A percentile compares a stretch with the other conserved stretches of the same genome.
Conservation (phyloP, 1,140 invertebrate genomes). For the Globodera ellingtonae region DNA sequence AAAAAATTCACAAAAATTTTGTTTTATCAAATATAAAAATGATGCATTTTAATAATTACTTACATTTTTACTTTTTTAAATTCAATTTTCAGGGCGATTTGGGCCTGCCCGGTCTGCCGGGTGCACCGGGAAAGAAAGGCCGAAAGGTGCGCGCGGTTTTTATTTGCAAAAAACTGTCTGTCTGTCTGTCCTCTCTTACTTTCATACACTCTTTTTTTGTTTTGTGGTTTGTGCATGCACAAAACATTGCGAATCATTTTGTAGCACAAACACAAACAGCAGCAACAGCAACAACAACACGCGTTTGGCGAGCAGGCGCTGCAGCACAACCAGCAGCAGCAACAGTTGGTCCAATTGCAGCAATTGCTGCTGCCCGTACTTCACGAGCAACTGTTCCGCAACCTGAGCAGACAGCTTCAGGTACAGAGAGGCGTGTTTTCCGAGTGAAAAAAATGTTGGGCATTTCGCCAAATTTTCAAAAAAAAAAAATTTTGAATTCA, state of each 20-base stretch:
- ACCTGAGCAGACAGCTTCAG: constrained; percentile 21
- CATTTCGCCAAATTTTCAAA: background rate
- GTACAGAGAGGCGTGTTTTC: background rate
- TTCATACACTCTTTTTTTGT: constrained; percentile 19
- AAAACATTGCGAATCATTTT: constrained; percentile 1
- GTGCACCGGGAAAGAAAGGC: constrained; percentile 47
- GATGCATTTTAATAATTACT: too few relatives aligned
- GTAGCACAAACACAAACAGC: constrained; percentile 8
- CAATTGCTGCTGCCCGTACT: constrained; percentile 50
- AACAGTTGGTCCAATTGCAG: constrained; percentile 33
- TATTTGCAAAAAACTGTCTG: background rate
- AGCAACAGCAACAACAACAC: constrained; percentile 36
- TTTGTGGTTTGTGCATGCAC: constrained; percentile 14
- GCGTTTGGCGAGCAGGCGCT: constrained; percentile 43
- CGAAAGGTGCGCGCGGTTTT: constrained; percentile 28
- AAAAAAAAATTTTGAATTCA: background rate
- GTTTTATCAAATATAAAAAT: too few relatives aligned
- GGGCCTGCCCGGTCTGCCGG: constrained; percentile 36
- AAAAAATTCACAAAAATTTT: too few relatives aligned
- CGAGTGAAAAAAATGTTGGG: too few relatives aligned
- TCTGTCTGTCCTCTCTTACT: constrained; percentile 11
- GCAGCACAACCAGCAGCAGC: constrained; percentile 27
- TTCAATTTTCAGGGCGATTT: constrained; percentile 6
- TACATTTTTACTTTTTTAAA: background rate
- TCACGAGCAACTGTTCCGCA: constrained; percentile 38